Conservation (phyloP, 2,797 vertebrate species). For the Cirrhinus mrigala region DNA sequence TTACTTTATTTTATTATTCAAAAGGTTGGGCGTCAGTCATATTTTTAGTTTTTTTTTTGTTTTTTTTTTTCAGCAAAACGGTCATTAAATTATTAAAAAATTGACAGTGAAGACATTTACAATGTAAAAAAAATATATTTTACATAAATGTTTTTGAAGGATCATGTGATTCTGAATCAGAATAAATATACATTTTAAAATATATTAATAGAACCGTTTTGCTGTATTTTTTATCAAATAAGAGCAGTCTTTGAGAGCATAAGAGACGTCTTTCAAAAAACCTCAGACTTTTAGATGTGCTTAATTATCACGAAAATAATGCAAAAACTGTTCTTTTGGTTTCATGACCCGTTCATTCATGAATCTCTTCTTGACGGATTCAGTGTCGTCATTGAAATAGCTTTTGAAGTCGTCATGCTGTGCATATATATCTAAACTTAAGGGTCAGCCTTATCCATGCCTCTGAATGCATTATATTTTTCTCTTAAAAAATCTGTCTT, state of each 20-base stretch:
- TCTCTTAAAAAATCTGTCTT: neutral
- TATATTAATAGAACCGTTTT: neutral
- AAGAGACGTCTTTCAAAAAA: neutral
- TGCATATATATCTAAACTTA: neutral
- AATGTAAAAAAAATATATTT: neutral
- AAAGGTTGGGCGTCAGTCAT: too few relatives aligned
- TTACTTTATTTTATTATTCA: too few relatives aligned
- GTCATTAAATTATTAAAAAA: neutral
- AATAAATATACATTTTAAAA: neutral
- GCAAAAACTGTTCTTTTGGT: neutral
- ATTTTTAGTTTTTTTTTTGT: too few relatives aligned
- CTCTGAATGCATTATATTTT: slow-evolving; percentile 25
- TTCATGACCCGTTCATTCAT: neutral
- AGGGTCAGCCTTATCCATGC: slow-evolving; percentile 13
- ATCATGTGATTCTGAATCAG: neutral
- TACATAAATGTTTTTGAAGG: neutral
- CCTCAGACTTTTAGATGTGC: neutral
- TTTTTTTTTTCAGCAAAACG: neutral
- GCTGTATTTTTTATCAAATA: too few relatives aligned
- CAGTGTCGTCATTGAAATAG: slow-evolving; percentile 1
- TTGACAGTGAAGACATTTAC: neutral
- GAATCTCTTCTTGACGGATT: neutral
- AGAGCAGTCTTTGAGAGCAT: neutral
- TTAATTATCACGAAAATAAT: neutral
- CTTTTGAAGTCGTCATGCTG: neutral